Base-by-base conservation (phyloP, 2,888 invertebrate genomes). In the Pristionchus maxplancki region DNA sequence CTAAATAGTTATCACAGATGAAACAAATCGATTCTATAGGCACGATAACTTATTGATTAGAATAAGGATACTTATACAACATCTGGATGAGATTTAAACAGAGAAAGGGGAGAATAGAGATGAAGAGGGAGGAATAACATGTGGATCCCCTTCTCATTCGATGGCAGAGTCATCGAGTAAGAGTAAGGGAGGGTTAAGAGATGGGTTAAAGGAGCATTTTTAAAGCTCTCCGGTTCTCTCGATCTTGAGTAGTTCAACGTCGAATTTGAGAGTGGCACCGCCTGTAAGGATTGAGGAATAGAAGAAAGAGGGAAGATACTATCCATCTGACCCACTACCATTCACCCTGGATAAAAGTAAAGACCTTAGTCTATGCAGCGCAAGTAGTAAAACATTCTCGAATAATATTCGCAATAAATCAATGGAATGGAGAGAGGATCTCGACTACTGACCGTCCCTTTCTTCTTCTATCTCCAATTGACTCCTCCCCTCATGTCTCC, bases 231-330 rank as follows among this genome's bases (percentile, higher is more conserved):
- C 84, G 24, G 89, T 87, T 44, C 93, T 90, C 84, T 93, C 93
- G 62, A 93, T 93, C 90, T 92, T 92, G 90, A 93, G 90, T 89
- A 94, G 90, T 89, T 95, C 95, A 48, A 93, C 93, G 89, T 93
- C 90, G 89, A 95, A 92, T 78, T 91, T 92, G 85, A 92, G 91
- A 17, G 91, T 91, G 48, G 92, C 89, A 87, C 91, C 91, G 62
- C 90, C 90, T 90, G 88, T 31, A 90, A 62, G 2, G n/a, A 83
- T 28, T 28, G 15, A 40, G 5, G 62, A 84, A 40, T 37, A 28
- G 48, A 48, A 85, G 40, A 58, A 44, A 64, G 48, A 67, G 64
- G 24, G 53, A n/a, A 53, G 53, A 83, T 11, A 83, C 1, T 37
- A 44, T n/a, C 28, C 0, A 28, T 34, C 24, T 40, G 40, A 40